phyloP scores from a whole-genome alignment of 2,113 vertebrate species.

The Pelecanus crispus region DNA sequence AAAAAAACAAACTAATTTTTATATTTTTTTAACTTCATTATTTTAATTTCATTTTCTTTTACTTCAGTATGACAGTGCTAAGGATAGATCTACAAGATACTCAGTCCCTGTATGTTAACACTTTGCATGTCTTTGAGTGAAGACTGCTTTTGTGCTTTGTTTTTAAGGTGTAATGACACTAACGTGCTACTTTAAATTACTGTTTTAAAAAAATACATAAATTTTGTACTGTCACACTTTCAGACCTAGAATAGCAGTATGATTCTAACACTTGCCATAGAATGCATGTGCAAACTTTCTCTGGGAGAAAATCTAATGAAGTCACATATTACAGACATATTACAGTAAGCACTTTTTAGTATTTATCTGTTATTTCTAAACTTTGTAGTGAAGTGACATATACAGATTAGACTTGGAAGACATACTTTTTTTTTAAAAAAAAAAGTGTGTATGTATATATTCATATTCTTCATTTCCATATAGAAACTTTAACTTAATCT shows the following conservation, averaged over 20 bases:
- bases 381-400: background rate
- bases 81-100: constrained; percentile 54
- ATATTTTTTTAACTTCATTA: background rate
- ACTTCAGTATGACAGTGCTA: constrained; percentile 33
- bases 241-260: background rate
- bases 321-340: background rate
- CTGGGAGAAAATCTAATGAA: background rate
- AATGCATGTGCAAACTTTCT: background rate
- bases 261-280: background rate
- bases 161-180: background rate
- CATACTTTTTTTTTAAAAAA: background rate
- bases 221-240: background rate
- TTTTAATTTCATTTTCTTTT: constrained; percentile 12
- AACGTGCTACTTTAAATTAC: background rate
- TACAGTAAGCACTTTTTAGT: background rate
- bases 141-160: background rate
- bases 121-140: background rate
- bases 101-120: constrained; percentile 26
- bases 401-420: background rate
- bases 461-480: background rate
- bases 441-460: background rate
- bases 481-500: background rate
- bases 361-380: background rate
- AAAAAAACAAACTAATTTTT: background rate
- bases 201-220: background rate